Evolutionary conservation across 2,888 invertebrate genomes (phyloP).

Genomic region (Dorcus hopei): DNA sequence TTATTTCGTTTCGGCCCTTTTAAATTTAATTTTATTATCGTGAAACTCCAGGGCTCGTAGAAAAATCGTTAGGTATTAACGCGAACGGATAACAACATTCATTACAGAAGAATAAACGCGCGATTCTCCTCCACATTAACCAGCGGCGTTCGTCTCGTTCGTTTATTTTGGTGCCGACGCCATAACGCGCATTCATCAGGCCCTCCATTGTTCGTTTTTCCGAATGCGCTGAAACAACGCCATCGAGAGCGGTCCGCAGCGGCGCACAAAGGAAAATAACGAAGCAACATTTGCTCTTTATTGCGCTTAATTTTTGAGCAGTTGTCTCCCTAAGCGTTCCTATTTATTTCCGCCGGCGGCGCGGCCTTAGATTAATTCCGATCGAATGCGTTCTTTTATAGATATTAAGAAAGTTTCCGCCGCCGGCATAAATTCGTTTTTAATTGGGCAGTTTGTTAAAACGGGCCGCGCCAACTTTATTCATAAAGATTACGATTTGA

Average conservation of each 20-base stretch:
- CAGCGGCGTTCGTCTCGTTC: no score
- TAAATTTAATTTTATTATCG: no score
- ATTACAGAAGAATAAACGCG: no score
- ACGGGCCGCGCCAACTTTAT: conserved; percentile 20
- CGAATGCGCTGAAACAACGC: no score
- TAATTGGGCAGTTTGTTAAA: conserved; percentile 24
- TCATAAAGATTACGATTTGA: conserved; percentile 26
- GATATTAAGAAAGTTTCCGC: conserved; percentile 23
- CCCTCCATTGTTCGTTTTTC: no score
- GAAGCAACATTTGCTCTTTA: conserved; percentile 1
- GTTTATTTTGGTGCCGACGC: no score
- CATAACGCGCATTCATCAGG: no score
- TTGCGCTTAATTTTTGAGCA: conserved; percentile 1
- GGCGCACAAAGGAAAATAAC: not conserved
- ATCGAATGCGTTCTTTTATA: conserved; percentile 23
- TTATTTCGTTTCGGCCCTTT: no score
- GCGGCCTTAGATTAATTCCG: conserved; percentile 25
- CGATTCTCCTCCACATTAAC: no score
- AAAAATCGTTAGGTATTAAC: no score
- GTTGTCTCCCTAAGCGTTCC: not conserved
- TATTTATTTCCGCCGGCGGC: not conserved
- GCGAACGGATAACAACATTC: no score
- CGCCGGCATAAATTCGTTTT: conserved; percentile 21
- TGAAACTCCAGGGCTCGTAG: no score
- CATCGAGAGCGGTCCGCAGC: not conserved